Conservation (phyloP, 2,113 vertebrate genomes). For the Mustelus asterias region DNA sequence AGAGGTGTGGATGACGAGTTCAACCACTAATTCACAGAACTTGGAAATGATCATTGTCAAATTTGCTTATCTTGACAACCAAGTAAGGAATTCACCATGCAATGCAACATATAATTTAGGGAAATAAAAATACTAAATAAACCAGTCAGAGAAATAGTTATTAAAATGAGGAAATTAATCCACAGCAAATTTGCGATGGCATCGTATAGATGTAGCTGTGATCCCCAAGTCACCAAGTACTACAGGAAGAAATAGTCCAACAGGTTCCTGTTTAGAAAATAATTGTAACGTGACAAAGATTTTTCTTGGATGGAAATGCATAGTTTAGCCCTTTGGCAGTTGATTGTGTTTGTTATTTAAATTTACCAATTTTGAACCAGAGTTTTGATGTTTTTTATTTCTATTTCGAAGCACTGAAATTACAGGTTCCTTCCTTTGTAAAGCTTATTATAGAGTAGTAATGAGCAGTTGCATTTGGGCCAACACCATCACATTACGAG, state of each 20-base stretch:
- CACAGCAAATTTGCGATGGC: neutral
- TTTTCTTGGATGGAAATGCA: neutral
- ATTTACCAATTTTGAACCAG: neutral
- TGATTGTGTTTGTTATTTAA: neutral
- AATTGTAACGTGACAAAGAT: neutral
- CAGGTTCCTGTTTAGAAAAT: neutral
- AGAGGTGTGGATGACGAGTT: neutral
- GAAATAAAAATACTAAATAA: neutral
- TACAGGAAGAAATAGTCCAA: neutral
- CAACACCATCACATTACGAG: neutral
- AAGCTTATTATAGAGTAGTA: neutral
- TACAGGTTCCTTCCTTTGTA: neutral
- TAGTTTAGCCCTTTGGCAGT: neutral
- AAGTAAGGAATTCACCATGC: neutral
- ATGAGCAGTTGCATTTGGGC: neutral
- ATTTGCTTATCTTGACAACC: neutral
- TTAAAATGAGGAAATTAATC: neutral
- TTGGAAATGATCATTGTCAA: neutral
- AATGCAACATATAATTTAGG: neutral
- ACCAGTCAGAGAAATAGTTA: neutral
- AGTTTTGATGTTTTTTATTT: neutral
- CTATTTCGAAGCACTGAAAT: neutral
- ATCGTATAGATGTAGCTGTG: neutral
- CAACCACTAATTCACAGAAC: neutral
- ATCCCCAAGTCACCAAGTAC: neutral